Conservation (phyloP, 2,888 invertebrate genomes). For the Cartodere bifasciata region DNA sequence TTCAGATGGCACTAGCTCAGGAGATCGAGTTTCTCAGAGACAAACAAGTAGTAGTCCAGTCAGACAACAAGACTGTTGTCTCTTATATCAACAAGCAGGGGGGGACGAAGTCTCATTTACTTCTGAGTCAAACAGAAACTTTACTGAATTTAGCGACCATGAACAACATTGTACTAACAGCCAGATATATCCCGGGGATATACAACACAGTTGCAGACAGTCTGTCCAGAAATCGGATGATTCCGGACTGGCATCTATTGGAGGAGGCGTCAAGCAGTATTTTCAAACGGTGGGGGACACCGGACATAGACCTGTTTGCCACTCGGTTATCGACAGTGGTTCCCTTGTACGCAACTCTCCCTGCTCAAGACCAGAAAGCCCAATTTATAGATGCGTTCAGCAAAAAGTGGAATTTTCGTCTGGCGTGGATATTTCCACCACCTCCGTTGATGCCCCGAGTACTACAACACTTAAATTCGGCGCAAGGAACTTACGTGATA, state of each 20-base stretch:
- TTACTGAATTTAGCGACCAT: constrained; percentile 2
- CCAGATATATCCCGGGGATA: constrained; percentile 7
- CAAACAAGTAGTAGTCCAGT: constrained; percentile 9
- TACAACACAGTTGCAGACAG: constrained; percentile 9
- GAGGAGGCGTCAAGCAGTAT: constrained; percentile 9
- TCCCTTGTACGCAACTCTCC: constrained; percentile 11
- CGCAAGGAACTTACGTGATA: constrained; percentile 18
- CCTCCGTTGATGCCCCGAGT: constrained; percentile 21
- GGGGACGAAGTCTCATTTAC: constrained; percentile 11
- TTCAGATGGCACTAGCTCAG: constrained; percentile 8
- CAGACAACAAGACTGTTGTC: constrained; percentile 13
- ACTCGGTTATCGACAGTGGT: constrained; percentile 13
- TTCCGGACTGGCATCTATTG: constrained; percentile 10
- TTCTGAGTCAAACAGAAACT: constrained; percentile 2
- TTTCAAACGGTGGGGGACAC: constrained; percentile 15
- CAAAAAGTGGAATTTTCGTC: constrained; percentile 8
- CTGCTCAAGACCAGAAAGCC: constrained; percentile 10
- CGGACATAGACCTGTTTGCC: constrained; percentile 16
- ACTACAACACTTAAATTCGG: constrained; percentile 17
- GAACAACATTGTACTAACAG: constrained; percentile 2
- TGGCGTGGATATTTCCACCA: constrained; percentile 26
- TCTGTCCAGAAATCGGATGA: constrained; percentile 4
- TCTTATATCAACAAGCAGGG: constrained; percentile 15
- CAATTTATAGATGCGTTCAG: constrained; percentile 16
- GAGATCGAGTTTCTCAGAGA: constrained; percentile 3